Evolutionary conservation across 2,113 vertebrate genomes (phyloP).

Genomic region (Odontesthes bonariensis): DNA sequence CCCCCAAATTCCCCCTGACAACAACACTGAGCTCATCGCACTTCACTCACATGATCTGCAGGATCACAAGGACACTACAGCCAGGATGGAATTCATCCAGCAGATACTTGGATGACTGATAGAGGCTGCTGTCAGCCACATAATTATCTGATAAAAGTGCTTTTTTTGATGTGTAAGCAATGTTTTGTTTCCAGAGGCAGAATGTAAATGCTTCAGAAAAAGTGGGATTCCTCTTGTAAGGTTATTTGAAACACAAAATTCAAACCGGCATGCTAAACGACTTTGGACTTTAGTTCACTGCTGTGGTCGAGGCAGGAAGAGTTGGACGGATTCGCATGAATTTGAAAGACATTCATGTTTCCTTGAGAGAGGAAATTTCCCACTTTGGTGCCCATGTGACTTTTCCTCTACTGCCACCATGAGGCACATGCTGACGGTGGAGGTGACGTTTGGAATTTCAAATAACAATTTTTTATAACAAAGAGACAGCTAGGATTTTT

Average conservation of each 20-base stretch:
- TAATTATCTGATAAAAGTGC: slow-evolving; percentile 8
- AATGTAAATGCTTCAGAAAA: slow-evolving; percentile 1
- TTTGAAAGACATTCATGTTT: neutral
- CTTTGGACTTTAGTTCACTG: neutral
- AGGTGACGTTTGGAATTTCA: too few species aligned
- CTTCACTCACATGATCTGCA: slow-evolving; percentile 54
- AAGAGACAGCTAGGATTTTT: neutral
- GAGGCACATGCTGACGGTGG: too few species aligned
- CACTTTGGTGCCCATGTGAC: neutral
- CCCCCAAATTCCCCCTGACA: slow-evolving; percentile 51
- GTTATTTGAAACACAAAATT: slow-evolving; percentile 7
- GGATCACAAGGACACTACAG: slow-evolving; percentile 36
- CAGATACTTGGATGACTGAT: neutral
- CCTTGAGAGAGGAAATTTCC: neutral
- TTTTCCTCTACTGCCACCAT: slow-evolving; percentile 16
- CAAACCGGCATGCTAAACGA: neutral
- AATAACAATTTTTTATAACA: neutral
- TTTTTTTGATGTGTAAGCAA: neutral
- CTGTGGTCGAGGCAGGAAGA: neutral
- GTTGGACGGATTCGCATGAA: neutral
- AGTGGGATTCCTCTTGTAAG: neutral
- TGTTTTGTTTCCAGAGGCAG: neutral
- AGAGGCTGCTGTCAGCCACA: slow-evolving; percentile 7
- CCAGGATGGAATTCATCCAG: slow-evolving; percentile 27
- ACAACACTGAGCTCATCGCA: slow-evolving; percentile 64